Evolutionary conservation across 2,797 vertebrate genomes (phyloP).

Genomic region (Falco novaeseelandiae): DNA sequence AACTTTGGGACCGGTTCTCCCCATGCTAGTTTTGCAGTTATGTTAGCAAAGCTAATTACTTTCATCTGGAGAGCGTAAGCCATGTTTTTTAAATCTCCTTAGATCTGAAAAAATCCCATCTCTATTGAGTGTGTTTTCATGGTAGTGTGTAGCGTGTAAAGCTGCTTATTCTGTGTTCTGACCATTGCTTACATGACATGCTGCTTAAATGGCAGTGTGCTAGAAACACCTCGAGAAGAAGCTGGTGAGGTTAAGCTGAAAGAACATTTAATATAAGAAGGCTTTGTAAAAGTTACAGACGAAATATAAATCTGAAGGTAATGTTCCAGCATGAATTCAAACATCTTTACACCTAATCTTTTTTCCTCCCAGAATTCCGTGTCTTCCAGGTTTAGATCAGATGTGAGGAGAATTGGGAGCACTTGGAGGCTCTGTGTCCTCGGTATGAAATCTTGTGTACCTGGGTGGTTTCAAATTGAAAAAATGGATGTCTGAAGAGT

Average conservation of each 20-base stretch:
- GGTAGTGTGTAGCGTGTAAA: not conserved
- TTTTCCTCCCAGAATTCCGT: accelerated
- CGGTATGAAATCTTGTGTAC: not conserved
- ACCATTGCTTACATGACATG: not conserved
- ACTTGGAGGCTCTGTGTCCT: not conserved
- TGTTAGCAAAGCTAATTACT: not conserved
- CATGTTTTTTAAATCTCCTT: not conserved
- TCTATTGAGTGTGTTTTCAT: not conserved
- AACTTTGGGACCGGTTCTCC: not conserved
- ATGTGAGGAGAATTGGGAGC: not conserved
- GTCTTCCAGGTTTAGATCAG: not conserved
- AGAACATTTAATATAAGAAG: not conserved
- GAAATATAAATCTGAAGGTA: not conserved
- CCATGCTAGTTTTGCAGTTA: not conserved
- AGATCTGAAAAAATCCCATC: not conserved
- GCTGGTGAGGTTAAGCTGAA: not conserved
- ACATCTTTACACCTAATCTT: not conserved
- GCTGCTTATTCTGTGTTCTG: not conserved
- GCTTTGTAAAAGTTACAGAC: not conserved
- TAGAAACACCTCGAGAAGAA: not conserved
- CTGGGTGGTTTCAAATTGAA: conserved; percentile 19
- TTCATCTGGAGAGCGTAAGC: not conserved
- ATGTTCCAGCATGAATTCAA: not conserved
- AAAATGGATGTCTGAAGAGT: conserved; percentile 43
- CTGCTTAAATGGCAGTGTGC: not conserved